phyloP scores from a whole-genome alignment of 1,140 invertebrate genomes.

The Drosophila navojoa region DNA sequence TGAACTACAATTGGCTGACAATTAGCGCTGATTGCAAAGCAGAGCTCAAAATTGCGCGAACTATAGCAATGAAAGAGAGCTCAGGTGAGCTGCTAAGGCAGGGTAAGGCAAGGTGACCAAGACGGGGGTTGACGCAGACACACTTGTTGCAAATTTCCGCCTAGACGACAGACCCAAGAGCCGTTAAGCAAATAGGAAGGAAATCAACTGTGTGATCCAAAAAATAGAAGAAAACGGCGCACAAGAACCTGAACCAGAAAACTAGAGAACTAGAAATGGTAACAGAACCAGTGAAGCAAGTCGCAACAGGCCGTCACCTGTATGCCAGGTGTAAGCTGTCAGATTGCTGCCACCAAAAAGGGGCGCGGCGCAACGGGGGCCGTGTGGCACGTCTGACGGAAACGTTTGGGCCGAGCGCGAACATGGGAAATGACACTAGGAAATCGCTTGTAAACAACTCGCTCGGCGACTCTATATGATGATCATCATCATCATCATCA shows the following conservation, averaged over 20 bases:
- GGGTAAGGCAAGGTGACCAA: not conserved
- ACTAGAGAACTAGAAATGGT: slow-evolving; percentile 5
- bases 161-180: slow-evolving; percentile 32
- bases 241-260: slow-evolving; percentile 8
- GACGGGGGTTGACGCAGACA: not conserved
- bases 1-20: slow-evolving; percentile 43
- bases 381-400: slow-evolving; percentile 32
- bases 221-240: slow-evolving; percentile 11
- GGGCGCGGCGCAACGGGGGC: not conserved
- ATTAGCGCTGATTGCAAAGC: slow-evolving; percentile 68
- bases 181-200: slow-evolving; percentile 81
- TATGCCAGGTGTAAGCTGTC: slow-evolving; percentile 75
- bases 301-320: slow-evolving; percentile 65
- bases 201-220: slow-evolving; percentile 59
- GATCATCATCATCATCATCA: slow-evolving; percentile 21
- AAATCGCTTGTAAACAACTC: slow-evolving; percentile 79
- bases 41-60: slow-evolving; percentile 4
- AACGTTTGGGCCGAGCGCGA: slow-evolving; percentile 49
- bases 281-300: slow-evolving; percentile 74
- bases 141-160: slow-evolving; percentile 41
- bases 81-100: no score
- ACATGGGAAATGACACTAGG: slow-evolving; percentile 80
- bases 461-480: slow-evolving; percentile 34
- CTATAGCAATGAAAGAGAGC: not conserved
- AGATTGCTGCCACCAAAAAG: slow-evolving; percentile 16